Conservation (phyloP, 2,797 vertebrate species). For the Danio choprae region DNA sequence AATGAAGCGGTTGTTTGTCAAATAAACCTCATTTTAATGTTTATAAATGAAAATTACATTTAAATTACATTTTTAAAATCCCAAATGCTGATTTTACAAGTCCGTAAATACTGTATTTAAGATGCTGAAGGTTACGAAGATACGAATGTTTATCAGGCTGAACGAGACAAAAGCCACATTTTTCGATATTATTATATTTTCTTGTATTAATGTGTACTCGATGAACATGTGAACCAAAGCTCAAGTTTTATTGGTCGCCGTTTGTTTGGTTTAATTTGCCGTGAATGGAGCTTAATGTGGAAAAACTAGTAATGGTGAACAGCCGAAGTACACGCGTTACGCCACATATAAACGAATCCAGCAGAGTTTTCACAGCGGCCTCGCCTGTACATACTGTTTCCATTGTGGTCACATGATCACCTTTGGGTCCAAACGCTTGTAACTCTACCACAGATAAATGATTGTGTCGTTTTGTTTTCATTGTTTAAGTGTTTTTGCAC, state of each 20-base stretch:
- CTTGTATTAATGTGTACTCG: neutral
- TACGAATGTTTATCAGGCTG: too few species aligned
- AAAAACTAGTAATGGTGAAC: neutral
- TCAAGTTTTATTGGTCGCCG: too few species aligned
- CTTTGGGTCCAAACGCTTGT: neutral
- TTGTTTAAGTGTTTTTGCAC: neutral
- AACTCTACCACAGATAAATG: neutral
- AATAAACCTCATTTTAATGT: too few species aligned
- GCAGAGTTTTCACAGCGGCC: neutral
- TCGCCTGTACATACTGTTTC: neutral
- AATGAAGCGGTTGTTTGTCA: too few species aligned
- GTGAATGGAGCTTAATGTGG: neutral
- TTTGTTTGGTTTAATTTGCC: neutral
- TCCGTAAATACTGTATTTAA: too few species aligned
- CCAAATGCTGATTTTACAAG: too few species aligned
- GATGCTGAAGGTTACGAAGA: too few species aligned
- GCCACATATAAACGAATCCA: neutral
- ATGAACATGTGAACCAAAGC: neutral
- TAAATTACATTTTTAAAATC: too few species aligned
- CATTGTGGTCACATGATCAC: neutral
- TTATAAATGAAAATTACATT: too few species aligned
- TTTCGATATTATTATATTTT: too few species aligned
- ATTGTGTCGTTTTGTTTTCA: neutral
- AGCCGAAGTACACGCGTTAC: neutral
- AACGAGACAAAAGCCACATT: too few species aligned